Base-by-base conservation (phyloP, 2,888 invertebrate species). In the Pseudanteris insignis region DNA sequence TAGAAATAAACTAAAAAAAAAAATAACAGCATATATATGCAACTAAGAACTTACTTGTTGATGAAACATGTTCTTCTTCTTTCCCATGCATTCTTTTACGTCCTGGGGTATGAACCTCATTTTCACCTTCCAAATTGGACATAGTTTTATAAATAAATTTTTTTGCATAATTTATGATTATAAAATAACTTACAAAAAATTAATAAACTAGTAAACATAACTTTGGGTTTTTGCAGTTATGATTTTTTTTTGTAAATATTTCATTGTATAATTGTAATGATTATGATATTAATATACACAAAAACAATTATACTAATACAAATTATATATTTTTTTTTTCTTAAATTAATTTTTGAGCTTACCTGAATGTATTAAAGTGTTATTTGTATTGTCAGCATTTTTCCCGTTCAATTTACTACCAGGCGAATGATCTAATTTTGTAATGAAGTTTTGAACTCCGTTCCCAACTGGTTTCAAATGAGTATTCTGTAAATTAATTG, bases 371-470 rank as follows among this genome's bases (percentile, higher is more conserved):
- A n/a, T n/a, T n/a, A n/a, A n/a, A n/a, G n/a, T n/a, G n/a, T n/a
- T 12, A 47, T 29, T 30, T 70, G 69, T 24, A 24, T n/a, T n/a
- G n/a, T n/a, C n/a, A n/a, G n/a, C n/a, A n/a, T n/a, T n/a, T n/a
- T n/a, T n/a, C n/a, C n/a, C n/a, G n/a, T 26, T 26, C 26, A 47
- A 9, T 65, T 64, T 73, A 21, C 34, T 66, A 44, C 71, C 68
- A 30, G 75, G 77, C n/a, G 77, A 77, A 55, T 69, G 67, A 58
- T 76, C 74, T 25, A 77, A 66, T 37, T 71, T 68, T 15, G 72
- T 75, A 50, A 77, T 71, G 26, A 76, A 70, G 51, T 66, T 70
- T 26, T 67, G 67, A 2, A 69, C 9, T 7, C 53, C 67, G n/a
- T n/a, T n/a, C n/a, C 68, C 65, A n/a, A 13, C 34, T 11, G 28